These are phyloP conservation scores for Oscarella lobularis DNA, from an alignment of 37 sponge, comb jelly and placozoan genomes.

Conservation along the genomic window DNA sequence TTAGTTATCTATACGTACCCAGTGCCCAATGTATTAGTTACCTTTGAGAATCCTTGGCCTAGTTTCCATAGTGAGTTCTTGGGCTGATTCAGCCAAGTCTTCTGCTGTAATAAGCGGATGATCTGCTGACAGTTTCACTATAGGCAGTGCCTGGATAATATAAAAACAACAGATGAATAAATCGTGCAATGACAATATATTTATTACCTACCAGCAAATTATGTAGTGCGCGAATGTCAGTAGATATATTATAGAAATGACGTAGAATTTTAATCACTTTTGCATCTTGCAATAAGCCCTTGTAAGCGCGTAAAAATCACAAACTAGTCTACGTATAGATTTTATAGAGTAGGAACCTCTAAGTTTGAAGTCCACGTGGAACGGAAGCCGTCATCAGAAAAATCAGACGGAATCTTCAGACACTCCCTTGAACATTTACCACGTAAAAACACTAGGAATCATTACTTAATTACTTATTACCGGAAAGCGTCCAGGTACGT, in stretches of 20 bases:
- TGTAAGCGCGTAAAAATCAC: too few relatives aligned
- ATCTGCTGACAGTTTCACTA: slow-evolving; percentile 8
- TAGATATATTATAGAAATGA: slow-evolving; percentile 2
- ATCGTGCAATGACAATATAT: not conserved
- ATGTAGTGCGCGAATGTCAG: slow-evolving; percentile 11
- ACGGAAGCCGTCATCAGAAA: too few relatives aligned
- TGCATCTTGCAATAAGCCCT: too few relatives aligned
- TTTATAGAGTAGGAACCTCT: too few relatives aligned
- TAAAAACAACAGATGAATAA: too few relatives aligned
- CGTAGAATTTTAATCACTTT: slow-evolving; percentile 3
- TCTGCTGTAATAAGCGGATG: slow-evolving; percentile 9
- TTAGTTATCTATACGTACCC: not conserved
- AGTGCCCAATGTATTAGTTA: not conserved
- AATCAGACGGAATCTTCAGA: too few relatives aligned
- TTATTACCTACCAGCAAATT: slow-evolving; percentile 16
- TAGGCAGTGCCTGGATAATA: slow-evolving; percentile 18
- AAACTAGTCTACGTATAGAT: too few relatives aligned
- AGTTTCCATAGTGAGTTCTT: slow-evolving; percentile 14
- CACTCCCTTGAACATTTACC: too few relatives aligned
- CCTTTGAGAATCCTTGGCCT: slow-evolving; percentile 5
- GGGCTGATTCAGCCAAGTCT: slow-evolving; percentile 17
- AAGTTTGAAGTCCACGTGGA: too few relatives aligned
- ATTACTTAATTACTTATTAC: too few relatives aligned
- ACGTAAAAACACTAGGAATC: too few relatives aligned
- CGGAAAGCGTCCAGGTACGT: too few relatives aligned